Evolutionary conservation across 2,797 vertebrate genomes (phyloP), one percentile per base, ranked within the genome.

Genomic region (Calcarius lapponicus): DNA sequence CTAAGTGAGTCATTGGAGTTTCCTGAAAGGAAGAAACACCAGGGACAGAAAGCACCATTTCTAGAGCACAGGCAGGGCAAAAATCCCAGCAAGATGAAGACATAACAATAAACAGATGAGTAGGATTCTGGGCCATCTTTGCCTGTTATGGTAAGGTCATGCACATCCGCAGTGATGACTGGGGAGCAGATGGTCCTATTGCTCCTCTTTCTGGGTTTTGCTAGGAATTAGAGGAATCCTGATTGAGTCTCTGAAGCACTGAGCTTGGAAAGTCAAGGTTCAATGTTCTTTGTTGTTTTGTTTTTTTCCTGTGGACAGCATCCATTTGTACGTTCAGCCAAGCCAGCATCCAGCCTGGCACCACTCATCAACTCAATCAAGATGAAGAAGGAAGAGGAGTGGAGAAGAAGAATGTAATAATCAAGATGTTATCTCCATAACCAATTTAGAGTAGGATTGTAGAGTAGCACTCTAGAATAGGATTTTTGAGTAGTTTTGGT

Each of bases 311-410:
- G 94, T 95, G 93, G 91, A 43, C 97, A 99, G 98, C 98, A 99
- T 97, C 98, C 98, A 14, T 99, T 99, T 98, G 97, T 99, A 98
- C 98, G 98, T 97, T 95, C 98, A 97, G 98, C 98, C 93, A 98
- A 99, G 98, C 98, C 98, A 38, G 98, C 98, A 31, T 99, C 98
- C 97, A 99, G 98, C 92, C 98, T 99, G 97, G 98, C 98, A 94
- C 98, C 98, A 64, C 97, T 98, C 96, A 99, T 99, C 97, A 98
- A 98, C 60, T 98, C 98, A 73, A 98, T 98, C 53, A 98, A 99
- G 96, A 54, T 7, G 45, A 26, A 48, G 24, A 50, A 50, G 48
- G 8, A 50, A 14, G 22, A n/a, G 3, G 50, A 47, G 13, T 26
- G 26, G 31, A 71, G 17, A 31, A 31, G 15, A 51, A 51, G 16